Base-by-base conservation (phyloP, 2,113 vertebrate species). In the Heterochromis multidens region DNA sequence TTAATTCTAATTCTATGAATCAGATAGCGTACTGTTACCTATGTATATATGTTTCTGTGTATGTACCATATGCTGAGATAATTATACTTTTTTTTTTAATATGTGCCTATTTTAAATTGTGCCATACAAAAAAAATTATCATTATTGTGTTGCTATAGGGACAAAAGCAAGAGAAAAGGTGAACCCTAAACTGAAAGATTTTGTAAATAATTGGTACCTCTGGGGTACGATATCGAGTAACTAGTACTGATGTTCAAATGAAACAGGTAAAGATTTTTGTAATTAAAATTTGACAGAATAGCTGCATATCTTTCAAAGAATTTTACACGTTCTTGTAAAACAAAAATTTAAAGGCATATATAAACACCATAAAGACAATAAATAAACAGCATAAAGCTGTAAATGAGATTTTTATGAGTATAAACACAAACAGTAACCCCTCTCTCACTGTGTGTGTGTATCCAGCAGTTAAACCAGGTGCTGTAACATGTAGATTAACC, bases 401-500 rank as follows among this genome's bases (percentile, higher is more conserved):
- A 33, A 74, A 54, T 54, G 27, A 54, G 11, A 74, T 54, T 74
- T 54, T 54, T 74, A 31, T 52, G 17, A 31, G 27, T n/a, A 9
- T 33, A 49, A 9, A 74, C 31, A 31, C 52, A 33, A 74, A 74
- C 70, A 52, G 70, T 74, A 74, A 54, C 70, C 11, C 31, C 43
- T 74, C 10, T 74, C 43, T 52, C 27, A 1, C 67, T 56, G 63
- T 63, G 80, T 19, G 83, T 70, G 77, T 31, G 74, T 27, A 58
- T 54, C 67, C 81, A 84, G 84, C 54, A 84, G 84, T 63, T 78
- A 57, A 81, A 85, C 33, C 83, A 88, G 78, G 65, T 83, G 82
- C 82, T 76, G 77, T 46, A 67, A 74, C 80, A 83, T 87, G 74
- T 85, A 86, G 82, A 89, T 87, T 57, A 83, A 37, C 81, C 88